These are phyloP conservation scores for Phoebastria nigripes DNA, from an alignment of 2,797 vertebrate species.

Conservation along the genomic window DNA sequence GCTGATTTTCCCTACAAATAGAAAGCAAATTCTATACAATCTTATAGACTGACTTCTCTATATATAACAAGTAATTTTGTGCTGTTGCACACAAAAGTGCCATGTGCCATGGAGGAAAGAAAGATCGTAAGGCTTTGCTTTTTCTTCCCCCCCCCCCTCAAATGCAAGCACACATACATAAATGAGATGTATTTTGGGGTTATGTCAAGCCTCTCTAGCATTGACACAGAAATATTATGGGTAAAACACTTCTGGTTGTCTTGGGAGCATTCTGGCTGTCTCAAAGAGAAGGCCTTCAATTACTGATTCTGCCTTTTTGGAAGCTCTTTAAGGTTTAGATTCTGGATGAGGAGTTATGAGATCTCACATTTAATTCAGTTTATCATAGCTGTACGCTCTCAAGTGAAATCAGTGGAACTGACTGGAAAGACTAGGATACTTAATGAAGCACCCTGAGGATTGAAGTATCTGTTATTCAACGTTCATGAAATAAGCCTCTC, in stretches of 20 bases:
- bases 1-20: background rate
- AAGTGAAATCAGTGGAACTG: conserved; percentile 10
- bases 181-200: background rate
- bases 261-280: background rate
- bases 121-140: background rate
- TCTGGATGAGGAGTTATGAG: conserved; percentile 8
- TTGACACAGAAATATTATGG: background rate
- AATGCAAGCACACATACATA: background rate
- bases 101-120: fast-evolving
- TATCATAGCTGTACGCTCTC: conserved; percentile 3
- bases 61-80: background rate
- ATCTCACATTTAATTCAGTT: conserved; percentile 27
- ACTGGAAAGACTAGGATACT: background rate
- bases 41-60: background rate
- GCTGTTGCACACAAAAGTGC: background rate
- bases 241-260: background rate
- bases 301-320: background rate
- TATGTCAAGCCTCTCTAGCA: background rate
- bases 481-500: background rate
- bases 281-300: background rate
- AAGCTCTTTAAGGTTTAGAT: background rate
- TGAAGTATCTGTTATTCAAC: background rate
- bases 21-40: background rate
- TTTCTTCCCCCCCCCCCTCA: too few species aligned
- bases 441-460: conserved; percentile 10